Conservation (phyloP, 2,797 vertebrate genomes). For the Cyprinella venusta region DNA sequence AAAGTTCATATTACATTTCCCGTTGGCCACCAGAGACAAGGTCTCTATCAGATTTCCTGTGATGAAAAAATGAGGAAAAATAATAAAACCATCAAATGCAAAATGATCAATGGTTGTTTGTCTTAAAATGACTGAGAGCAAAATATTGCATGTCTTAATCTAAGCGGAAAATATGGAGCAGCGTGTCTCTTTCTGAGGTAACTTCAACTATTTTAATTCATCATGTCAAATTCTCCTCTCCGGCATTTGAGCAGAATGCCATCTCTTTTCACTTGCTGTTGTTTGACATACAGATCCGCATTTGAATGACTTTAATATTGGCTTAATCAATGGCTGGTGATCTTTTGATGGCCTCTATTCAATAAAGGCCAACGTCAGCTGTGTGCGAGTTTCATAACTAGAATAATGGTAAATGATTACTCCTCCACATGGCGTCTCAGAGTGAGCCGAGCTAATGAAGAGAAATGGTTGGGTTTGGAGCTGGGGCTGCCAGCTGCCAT, state of each 20-base stretch:
- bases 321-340: conserved; percentile 97
- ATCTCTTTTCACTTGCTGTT: conserved; percentile 85
- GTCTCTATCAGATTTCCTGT: neutral
- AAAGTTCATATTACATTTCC: conserved; percentile 26
- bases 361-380: conserved; percentile 90
- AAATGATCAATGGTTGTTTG: conserved; percentile 49
- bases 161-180: conserved; percentile 15
- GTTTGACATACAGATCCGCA: conserved; percentile 96
- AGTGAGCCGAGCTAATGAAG: conserved; percentile 82
- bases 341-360: conserved; percentile 96
- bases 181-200: conserved; percentile 44
- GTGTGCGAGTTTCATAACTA: conserved; percentile 89
- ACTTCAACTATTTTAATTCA: conserved; percentile 63
- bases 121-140: conserved; percentile 43
- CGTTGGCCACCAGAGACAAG: conserved; percentile 22
- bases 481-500: conserved; percentile 82
- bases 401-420: conserved; percentile 89
- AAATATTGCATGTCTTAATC: conserved; percentile 29
- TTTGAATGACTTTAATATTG: conserved; percentile 98
- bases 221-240: conserved; percentile 63
- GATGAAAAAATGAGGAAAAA: conserved; percentile 43
- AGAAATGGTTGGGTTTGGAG: conserved; percentile 81
- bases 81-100: conserved; percentile 39
- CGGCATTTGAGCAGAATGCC: conserved; percentile 76
- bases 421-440: conserved; percentile 78